Conservation (phyloP, 2,113 vertebrate species). For the Carettochelys insculpta region DNA sequence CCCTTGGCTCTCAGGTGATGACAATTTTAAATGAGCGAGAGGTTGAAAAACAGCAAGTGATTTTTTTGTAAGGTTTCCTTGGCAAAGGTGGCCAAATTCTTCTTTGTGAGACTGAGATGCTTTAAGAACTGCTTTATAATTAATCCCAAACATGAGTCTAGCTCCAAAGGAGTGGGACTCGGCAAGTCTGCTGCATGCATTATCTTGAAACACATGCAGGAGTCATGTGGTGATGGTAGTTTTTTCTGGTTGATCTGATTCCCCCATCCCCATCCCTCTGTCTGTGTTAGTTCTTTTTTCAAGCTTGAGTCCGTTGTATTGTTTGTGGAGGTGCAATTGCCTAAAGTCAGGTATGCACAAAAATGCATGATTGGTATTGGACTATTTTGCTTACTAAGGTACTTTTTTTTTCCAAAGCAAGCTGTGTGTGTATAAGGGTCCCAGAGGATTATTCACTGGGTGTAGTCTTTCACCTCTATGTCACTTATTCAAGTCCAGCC, state of each 20-base stretch:
- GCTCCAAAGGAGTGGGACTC: slow-evolving; percentile 57
- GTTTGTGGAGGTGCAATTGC: not conserved
- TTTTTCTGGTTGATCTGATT: slow-evolving; percentile 64
- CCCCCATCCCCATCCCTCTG: not conserved
- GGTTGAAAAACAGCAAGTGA: slow-evolving; percentile 44
- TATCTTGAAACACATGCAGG: slow-evolving; percentile 64
- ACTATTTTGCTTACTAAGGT: not conserved
- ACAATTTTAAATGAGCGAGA: slow-evolving; percentile 49
- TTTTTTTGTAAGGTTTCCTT: slow-evolving; percentile 49
- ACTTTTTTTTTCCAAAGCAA: not conserved
- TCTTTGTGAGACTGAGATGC: not conserved
- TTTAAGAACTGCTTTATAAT: slow-evolving; percentile 60
- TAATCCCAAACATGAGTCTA: slow-evolving; percentile 56
- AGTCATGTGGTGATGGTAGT: slow-evolving; percentile 55
- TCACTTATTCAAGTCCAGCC: not conserved
- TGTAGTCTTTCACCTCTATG: not conserved
- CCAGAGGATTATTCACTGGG: not conserved
- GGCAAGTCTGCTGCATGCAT: slow-evolving; percentile 46
- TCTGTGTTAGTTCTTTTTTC: slow-evolving; percentile 23
- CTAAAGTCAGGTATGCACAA: slow-evolving; percentile 8
- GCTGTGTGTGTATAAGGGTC: not conserved
- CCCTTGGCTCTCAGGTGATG: fast-evolving
- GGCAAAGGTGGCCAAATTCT: slow-evolving; percentile 54
- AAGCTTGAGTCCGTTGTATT: slow-evolving; percentile 10
- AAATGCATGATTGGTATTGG: fast-evolving